Evolutionary conservation across 2,113 vertebrate genomes (phyloP).

Genomic region (Ursus arctos): DNA sequence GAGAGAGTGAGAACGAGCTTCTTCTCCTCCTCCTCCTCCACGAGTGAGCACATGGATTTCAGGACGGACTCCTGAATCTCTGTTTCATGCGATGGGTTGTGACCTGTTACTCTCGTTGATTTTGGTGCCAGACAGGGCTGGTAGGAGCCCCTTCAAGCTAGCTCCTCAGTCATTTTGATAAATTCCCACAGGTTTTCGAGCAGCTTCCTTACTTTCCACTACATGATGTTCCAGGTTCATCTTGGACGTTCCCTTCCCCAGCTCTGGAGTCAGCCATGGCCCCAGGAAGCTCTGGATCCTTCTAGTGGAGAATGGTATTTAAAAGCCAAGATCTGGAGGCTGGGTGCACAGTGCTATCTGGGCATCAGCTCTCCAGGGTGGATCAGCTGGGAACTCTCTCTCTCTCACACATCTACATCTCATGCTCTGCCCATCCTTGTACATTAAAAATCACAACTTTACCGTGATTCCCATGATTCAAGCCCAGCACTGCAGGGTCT

Average conservation of each 20-base stretch:
- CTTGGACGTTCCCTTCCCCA: background rate
- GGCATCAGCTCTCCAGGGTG: background rate
- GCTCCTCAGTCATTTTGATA: background rate
- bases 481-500: no score
- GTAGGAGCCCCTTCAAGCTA: background rate
- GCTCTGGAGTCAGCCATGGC: background rate
- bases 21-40: no score
- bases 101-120: background rate
- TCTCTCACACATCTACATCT: background rate
- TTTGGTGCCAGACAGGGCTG: accelerated
- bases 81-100: accelerated
- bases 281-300: no score
- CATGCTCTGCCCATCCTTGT: background rate
- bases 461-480: no score
- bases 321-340: background rate
- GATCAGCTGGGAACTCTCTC: no score
- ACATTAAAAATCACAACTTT: accelerated
- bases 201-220: background rate
- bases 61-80: background rate
- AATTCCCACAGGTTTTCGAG: background rate
- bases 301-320: accelerated
- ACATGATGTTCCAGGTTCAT: no score
- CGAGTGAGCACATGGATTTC: background rate
- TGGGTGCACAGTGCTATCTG: accelerated
- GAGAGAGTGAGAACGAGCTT: background rate